Base-by-base conservation (phyloP, 2,113 vertebrate genomes). In the Tachuris rubrigastra region DNA sequence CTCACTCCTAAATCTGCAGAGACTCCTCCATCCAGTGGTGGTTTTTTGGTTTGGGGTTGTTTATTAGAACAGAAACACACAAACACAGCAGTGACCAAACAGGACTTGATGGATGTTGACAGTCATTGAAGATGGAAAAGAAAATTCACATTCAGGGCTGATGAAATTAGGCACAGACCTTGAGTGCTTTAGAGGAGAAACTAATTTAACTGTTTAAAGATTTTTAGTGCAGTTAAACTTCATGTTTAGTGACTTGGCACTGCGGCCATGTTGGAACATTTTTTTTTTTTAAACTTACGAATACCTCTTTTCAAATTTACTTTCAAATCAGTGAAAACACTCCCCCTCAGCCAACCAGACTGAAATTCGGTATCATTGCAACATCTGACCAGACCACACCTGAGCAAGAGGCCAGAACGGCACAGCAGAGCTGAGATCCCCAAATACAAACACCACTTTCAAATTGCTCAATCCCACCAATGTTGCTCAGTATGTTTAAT, bases 81-180 rank as follows among this genome's bases (percentile, higher is more conserved):
- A 62, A 4, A 71, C 53, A 66, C 63, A 96, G 60, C 76, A 94
- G 46, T 59, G 87, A 92, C 47, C 7, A 10, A 69, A 69, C 0
- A 22, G 86, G 62, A 74, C 58, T 44, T 28, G 24, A 83, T 12
- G 25, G 42, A 88, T 90, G 75, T 3, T 44, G 47, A 19, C 87
- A 87, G 63, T 65, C 79, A 58, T 3, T 21, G 39, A 87, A 69
- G 33, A 80, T 37, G 82, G 62, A 65, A 83, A 53, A 67, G 82
- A 89, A 78, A 95, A 94, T 28, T 89, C 73, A 77, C 84, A 46
- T 49, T 91, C 7, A 56, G 60, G 89, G 75, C 89, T 92, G 44
- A 78, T 88, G 95, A 90, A 96, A 85, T 60, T 25, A 89, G 93
- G 89, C 56, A 93, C 93, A 95, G 93, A 97, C 93, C 79, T 90